Evolutionary conservation across 2,797 vertebrate genomes (phyloP).

Genomic region (Jordanella pulchra): DNA sequence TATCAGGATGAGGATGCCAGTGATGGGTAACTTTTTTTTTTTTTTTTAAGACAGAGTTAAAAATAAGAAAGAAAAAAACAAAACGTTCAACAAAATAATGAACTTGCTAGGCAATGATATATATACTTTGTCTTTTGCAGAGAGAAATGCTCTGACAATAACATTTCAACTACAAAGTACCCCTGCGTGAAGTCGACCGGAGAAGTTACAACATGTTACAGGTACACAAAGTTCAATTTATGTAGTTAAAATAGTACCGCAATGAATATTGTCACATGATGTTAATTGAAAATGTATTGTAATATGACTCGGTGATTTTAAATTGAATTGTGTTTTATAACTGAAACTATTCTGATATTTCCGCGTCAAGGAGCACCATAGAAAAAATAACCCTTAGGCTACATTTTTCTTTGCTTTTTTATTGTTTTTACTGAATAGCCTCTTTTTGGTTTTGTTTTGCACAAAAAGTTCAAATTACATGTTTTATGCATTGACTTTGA

Average conservation of each 20-base stretch:
- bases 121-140: conserved; percentile 62
- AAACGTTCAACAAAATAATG: neutral
- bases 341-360: neutral
- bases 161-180: conserved; percentile 89
- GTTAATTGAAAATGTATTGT: neutral
- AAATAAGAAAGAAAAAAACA: neutral
- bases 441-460: neutral
- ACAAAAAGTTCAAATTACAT: neutral
- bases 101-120: neutral
- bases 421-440: conserved; percentile 1
- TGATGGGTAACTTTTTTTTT: conserved; percentile 82
- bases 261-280: neutral
- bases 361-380: neutral
- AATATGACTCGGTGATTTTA: neutral
- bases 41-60: neutral
- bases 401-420: neutral
- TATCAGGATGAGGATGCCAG: conserved; percentile 86
- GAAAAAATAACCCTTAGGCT: too few species aligned
- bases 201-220: conserved; percentile 92
- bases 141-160: conserved; percentile 89
- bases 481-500: neutral
- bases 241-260: neutral
- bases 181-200: conserved; percentile 90
- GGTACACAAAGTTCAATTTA: conserved; percentile 70
- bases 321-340: neutral